Percentiles rank a stretch among this genome's conserved stretches.
Evolutionary conservation across 1,140 invertebrate species (phyloP).

Genomic region (Rhyzopertha dominica): DNA sequence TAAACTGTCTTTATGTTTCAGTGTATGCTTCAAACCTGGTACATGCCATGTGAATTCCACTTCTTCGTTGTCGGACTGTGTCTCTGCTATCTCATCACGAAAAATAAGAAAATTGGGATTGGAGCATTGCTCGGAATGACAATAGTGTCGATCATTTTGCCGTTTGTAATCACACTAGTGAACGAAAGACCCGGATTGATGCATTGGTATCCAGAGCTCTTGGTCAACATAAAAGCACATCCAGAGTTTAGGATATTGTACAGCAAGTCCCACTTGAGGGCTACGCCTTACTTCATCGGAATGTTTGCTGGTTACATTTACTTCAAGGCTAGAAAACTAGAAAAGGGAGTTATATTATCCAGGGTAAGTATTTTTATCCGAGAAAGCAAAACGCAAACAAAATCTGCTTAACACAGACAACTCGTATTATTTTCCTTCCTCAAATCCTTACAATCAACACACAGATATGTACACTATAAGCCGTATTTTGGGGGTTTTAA

Average conservation of each 20-base stretch:
- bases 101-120: slow-evolving; percentile 34
- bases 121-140: slow-evolving; percentile 28
- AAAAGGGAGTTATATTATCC: slow-evolving; percentile 31
- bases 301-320: slow-evolving; percentile 49
- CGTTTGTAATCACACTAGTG: slow-evolving; percentile 48
- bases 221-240: slow-evolving; percentile 46
- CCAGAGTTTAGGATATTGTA: slow-evolving; percentile 50
- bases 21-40: slow-evolving; percentile 72
- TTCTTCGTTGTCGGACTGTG: slow-evolving; percentile 61
- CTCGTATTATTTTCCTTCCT: too few species aligned
- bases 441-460: too few species aligned
- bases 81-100: slow-evolving; percentile 51
- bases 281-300: slow-evolving; percentile 51
- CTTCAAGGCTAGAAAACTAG: slow-evolving; percentile 27
- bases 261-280: slow-evolving; percentile 52
- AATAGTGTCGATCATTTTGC: slow-evolving; percentile 37
- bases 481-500: too few species aligned
- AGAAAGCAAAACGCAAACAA: too few species aligned
- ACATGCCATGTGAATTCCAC: slow-evolving; percentile 72
- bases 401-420: too few species aligned
- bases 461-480: too few species aligned
- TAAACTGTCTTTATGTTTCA: slow-evolving; percentile 47
- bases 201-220: slow-evolving; percentile 50
- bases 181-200: slow-evolving; percentile 47
- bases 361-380: slow-evolving; percentile 40